Base-by-base conservation (phyloP, 2,797 vertebrate genomes). In the Poeciliopsis gracilis region DNA sequence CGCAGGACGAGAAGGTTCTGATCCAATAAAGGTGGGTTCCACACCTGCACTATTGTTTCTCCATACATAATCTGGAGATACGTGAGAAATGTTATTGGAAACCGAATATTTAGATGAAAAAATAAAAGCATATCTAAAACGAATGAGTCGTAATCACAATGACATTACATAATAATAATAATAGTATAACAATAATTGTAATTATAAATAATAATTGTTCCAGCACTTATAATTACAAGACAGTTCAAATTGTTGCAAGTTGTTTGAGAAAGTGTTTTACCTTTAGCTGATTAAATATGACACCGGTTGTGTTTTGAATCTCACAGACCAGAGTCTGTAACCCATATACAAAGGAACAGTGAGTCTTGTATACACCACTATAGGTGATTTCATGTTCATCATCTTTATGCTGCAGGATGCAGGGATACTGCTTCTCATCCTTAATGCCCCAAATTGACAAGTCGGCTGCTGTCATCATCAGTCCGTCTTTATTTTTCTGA, bases 31-130 rank as follows among this genome's bases (percentile, higher is more conserved):
- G 93, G 82, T 6, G 90, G 67, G 0, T 0, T 5, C 0, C n/a
- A 4, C 75, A 95, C 77, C 12, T 18, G 85, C 33, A 82, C 18
- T 0, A 10, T 75, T 73, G 88, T 59, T n/a, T 92, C 82, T 77
- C 97, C 97, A 85, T 96, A 77, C 16, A 25, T 91, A 80, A 99
- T 95, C 97, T 99, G 82, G 59, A 25, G 53, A 69, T 73, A 2
- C 23, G 15, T 46, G 4, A 61, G 43, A 46, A 33, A 18, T 63
- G 33, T 61, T 28, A 33, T 25, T 61, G 33, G 33, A 49, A 49
- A 49, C 47, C 5, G 16, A 18, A 49, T 6, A 1, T 49, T 49
- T 49, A 49, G 16, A 49, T 18, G 45, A 49, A 49, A 49, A 49
- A 49, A 20, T 49, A 20, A 16, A 47, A 20, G 18, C 47, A 49